phyloP scores from a whole-genome alignment of 2,113 vertebrate species.

The Lates calcarifer region DNA sequence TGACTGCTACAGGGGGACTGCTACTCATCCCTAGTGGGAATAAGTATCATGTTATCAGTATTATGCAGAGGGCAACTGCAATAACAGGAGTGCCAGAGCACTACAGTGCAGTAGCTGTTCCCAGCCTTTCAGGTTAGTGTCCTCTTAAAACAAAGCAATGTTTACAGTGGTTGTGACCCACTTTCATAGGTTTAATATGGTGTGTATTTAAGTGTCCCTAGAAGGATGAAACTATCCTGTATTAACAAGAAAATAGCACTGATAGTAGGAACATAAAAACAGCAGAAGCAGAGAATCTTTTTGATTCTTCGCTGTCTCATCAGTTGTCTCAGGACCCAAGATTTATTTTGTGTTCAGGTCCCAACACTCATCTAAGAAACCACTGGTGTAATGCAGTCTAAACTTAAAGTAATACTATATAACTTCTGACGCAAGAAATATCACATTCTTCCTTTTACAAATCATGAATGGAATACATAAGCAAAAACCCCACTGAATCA shows the following conservation, averaged over 20 bases:
- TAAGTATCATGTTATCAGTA: not conserved
- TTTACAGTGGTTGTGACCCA: not conserved
- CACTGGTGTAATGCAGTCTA: not conserved
- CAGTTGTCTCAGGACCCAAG: too few relatives aligned
- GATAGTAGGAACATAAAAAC: not conserved
- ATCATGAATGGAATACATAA: not conserved
- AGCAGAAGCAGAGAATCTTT: not conserved
- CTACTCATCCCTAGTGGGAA: not conserved
- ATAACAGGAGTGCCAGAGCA: not conserved
- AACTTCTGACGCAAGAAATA: too few relatives aligned
- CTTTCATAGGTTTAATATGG: not conserved
- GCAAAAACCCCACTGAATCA: not conserved
- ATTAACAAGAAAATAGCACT: not conserved
- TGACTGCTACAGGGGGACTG: not conserved
- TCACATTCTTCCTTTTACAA: not conserved
- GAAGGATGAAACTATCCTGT: too few relatives aligned
- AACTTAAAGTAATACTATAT: too few relatives aligned
- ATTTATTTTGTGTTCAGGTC: too few relatives aligned
- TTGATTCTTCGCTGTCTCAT: too few relatives aligned
- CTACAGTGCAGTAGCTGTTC: not conserved
- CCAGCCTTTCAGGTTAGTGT: not conserved
- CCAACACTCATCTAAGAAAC: not conserved
- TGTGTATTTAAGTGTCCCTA: too few relatives aligned
- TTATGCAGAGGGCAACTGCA: not conserved
- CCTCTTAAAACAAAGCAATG: too few relatives aligned